A percentile compares a stretch with the other conserved stretches of the same genome.
phyloP scores from a whole-genome alignment of 2,888 invertebrate species.

The Ormyrus pomaceus region DNA sequence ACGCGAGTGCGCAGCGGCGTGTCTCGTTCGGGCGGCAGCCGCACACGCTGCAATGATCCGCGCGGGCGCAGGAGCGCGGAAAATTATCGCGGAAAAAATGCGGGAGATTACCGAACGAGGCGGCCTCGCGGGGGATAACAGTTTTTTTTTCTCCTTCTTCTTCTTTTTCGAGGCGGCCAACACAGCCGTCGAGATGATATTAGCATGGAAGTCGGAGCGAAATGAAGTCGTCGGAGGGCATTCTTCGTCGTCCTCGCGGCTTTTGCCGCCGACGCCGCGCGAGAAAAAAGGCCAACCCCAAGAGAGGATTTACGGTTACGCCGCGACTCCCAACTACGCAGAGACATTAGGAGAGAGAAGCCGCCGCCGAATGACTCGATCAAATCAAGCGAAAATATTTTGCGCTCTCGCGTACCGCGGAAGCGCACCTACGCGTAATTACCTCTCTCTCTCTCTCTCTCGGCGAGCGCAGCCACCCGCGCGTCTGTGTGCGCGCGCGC shows the following conservation, averaged over 20 bases:
- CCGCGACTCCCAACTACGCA: neutral
- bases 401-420: conserved; percentile 7
- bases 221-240: conserved; percentile 37
- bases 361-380: neutral
- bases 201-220: no score
- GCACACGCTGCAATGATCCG: neutral
- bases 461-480: neutral
- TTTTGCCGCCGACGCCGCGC: neutral
- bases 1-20: neutral
- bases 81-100: neutral
- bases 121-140: neutral
- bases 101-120: neutral
- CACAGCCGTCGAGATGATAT: no score
- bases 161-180: no score
- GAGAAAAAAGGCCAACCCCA: neutral
- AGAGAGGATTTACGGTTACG: conserved; percentile 31
- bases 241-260: conserved; percentile 22
- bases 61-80: neutral
- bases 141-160: no score
- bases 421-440: conserved; percentile 8
- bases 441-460: no score
- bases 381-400: no score
- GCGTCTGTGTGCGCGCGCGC: no score
- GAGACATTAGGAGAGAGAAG: neutral
- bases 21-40: neutral